Evolutionary conservation across 2,113 vertebrate species (phyloP).

Genomic region (Ciconia boyciana): DNA sequence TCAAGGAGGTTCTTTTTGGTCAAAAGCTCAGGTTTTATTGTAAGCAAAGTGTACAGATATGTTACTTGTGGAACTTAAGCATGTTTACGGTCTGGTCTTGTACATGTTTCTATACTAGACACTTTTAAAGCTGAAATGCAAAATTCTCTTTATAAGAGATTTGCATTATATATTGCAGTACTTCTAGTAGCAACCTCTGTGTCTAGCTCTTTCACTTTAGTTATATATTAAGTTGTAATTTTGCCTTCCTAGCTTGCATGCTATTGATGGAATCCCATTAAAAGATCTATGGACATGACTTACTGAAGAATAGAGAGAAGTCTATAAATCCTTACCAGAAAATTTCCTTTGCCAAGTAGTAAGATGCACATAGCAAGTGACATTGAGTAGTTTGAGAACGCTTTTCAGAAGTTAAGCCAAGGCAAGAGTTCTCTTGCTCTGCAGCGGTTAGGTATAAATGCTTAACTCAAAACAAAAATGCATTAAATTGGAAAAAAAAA

Average conservation of each 20-base stretch:
- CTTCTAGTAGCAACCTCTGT: neutral
- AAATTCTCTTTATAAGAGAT: neutral
- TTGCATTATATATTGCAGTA: neutral
- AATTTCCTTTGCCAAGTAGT: neutral
- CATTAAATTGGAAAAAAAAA: neutral
- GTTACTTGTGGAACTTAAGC: neutral
- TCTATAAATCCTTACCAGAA: neutral
- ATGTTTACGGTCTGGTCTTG: neutral
- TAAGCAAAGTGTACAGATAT: neutral
- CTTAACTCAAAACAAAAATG: neutral
- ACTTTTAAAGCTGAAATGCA: neutral
- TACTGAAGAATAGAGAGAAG: neutral
- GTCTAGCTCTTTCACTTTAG: neutral
- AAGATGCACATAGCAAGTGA: neutral
- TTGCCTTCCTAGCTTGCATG: neutral
- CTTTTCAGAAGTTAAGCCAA: neutral
- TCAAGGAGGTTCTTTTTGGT: neutral
- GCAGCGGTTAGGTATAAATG: neutral
- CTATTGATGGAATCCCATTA: neutral
- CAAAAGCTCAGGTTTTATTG: neutral
- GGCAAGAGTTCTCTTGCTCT: neutral
- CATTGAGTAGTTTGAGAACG: neutral
- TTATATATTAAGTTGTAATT: neutral
- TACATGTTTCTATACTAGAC: neutral
- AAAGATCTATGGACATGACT: neutral